These are phyloP conservation scores for Eurosta solidaginis DNA, from an alignment of 1,140 invertebrate species.

Conservation along the genomic window DNA sequence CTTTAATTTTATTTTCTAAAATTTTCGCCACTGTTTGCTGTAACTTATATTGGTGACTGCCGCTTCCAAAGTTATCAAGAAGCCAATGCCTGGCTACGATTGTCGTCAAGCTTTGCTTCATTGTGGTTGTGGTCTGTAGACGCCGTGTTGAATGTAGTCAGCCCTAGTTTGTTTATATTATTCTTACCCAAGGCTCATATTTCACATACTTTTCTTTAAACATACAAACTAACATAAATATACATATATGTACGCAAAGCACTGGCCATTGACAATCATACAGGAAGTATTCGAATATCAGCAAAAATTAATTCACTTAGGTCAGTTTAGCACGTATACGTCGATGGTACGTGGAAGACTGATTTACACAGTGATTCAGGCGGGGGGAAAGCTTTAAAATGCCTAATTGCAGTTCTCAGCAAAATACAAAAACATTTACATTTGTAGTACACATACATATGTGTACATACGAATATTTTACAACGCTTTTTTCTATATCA, in stretches of 20 bases:
- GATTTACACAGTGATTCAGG: not conserved
- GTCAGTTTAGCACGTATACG: conserved; percentile 12
- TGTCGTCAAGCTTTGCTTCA: too few species aligned
- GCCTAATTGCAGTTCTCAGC: not conserved
- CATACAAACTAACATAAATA: not conserved
- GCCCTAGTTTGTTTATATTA: conserved; percentile 3
- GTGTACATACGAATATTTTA: too few species aligned
- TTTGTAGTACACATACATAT: too few species aligned
- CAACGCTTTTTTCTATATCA: not conserved
- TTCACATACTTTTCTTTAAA: not conserved
- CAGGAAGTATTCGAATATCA: not conserved
- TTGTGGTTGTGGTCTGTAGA: too few species aligned
- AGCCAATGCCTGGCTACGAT: too few species aligned
- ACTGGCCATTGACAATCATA: not conserved
- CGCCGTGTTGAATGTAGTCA: too few species aligned
- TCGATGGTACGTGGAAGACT: not conserved
- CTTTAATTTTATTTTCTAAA: too few species aligned
- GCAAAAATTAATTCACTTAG: conserved; percentile 9
- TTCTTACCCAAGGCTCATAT: too few species aligned
- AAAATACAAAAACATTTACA: too few species aligned
- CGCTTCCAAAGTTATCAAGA: too few species aligned
- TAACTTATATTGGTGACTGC: too few species aligned
- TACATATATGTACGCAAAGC: not conserved
- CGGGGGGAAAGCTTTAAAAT: conserved; percentile 1
- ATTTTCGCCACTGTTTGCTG: too few species aligned